A percentile compares a stretch with the other conserved stretches of the same genome.
Conservation (phyloP, 2,113 vertebrate genomes). For the Glaucomys volans region DNA sequence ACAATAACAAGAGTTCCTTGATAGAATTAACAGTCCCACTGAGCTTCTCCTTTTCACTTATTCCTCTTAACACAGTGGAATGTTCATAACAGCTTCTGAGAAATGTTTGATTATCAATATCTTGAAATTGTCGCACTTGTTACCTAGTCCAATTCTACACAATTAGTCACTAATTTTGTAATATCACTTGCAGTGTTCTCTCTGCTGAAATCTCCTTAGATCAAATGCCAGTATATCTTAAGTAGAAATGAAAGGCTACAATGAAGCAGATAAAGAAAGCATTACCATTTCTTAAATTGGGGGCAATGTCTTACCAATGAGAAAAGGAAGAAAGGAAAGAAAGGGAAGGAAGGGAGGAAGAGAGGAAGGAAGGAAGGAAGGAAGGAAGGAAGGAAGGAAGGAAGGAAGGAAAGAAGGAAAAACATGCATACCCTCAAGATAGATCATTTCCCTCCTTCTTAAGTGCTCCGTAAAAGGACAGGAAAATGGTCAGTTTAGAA, state of each 20-base stretch:
- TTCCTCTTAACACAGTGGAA: neutral
- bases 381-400: no score
- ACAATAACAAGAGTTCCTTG: no score
- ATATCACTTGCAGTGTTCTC: neutral
- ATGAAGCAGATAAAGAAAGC: neutral
- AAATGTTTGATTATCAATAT: neutral
- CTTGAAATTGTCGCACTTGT: neutral
- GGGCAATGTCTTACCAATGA: neutral
- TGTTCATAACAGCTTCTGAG: neutral
- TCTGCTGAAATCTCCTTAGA: constrained; percentile 30
- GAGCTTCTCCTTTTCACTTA: neutral
- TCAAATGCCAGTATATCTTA: neutral
- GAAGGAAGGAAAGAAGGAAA: no score
- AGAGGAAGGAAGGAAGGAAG: no score
- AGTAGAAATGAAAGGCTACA: neutral
- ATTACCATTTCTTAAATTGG: neutral
- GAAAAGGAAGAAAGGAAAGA: neutral
- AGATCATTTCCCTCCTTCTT: neutral
- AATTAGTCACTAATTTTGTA: neutral
- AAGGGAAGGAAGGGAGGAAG: no score
- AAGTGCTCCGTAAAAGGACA: neutral
- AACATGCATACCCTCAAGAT: neutral
- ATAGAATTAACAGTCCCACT: no score
- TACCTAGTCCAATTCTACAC: neutral
- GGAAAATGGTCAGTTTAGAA: neutral